Base-by-base conservation (phyloP, 2,797 vertebrate species). In the Coregonus sp. region DNA sequence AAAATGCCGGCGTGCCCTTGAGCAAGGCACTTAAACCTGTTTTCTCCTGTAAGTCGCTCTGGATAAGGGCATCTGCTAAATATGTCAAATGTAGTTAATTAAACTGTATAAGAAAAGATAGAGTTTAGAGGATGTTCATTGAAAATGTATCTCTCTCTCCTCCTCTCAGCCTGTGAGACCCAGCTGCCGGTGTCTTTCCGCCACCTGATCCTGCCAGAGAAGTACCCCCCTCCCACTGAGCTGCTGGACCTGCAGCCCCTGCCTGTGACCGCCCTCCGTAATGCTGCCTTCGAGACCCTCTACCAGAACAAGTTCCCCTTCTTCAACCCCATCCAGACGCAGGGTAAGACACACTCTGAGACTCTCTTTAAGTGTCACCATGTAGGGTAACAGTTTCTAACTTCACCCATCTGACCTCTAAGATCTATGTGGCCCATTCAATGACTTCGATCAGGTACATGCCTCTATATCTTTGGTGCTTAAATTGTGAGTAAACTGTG, bases 261-360 rank as follows among this genome's bases (percentile, higher is more conserved):
- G 84, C 98, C 98, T 0, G 98, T 99, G 65, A 98, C 98, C 0
- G 98, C 98, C 0, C 94, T 99, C 86, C 92, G 98, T 35, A 99
- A 99, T 89, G 97, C 96, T 0, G 95, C 97, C 76, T 99, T 99
- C 0, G 98, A 99, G 92, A 95, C 95, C 75, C 96, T 99, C 76
- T 99, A 99, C 91, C 97, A 99, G 86, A 97, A 98, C 93, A 98
- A 98, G 82, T 99, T 99, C 86, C 97, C 98, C 54, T 99, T 99
- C 92, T 99, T 99, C 92, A 99, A 99, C 90, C 98, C 98, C 15
- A 99, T 99, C 90, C 98, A 99, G 92, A 99, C 98, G 0, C 98
- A 99, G 93, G 98, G 98, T 99, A 86, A n/a, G 87, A 18, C 74
- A 31, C 25, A 66, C 25, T 66, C 12, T 29, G 29, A 18, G 20